Percentiles rank a stretch among this genome's conserved stretches.
phyloP scores from a whole-genome alignment of 2,888 invertebrate genomes.

The Noctua janthe region DNA sequence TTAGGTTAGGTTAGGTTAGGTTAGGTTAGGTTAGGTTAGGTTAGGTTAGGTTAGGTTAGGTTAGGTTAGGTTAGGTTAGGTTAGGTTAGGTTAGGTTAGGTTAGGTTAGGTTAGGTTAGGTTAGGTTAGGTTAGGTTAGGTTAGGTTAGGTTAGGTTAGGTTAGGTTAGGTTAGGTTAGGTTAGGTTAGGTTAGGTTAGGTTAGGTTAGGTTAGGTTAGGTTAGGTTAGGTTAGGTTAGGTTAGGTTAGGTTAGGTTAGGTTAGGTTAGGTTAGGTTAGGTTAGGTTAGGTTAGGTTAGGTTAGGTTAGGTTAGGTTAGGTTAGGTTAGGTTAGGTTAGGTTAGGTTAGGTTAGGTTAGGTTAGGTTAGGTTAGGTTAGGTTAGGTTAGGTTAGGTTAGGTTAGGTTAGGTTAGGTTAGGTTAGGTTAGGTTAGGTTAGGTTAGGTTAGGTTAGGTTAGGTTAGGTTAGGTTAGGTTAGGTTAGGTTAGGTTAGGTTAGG shows the following conservation, averaged over 20 bases:
- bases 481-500: too few relatives aligned
- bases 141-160: slow-evolving; percentile 11
- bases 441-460: too few relatives aligned
- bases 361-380: slow-evolving; percentile 51
- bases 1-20: slow-evolving; percentile 28
- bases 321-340: slow-evolving; percentile 51
- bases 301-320: background rate
- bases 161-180: slow-evolving; percentile 9
- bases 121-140: slow-evolving; percentile 29
- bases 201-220: slow-evolving; percentile 58
- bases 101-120: slow-evolving; percentile 30
- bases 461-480: background rate
- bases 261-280: slow-evolving; percentile 44
- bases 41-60: slow-evolving; percentile 29
- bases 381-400: slow-evolving; percentile 44
- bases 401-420: slow-evolving; percentile 5
- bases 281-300: background rate
- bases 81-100: slow-evolving; percentile 31
- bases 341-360: slow-evolving; percentile 61
- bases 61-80: slow-evolving; percentile 29
- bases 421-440: background rate
- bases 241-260: slow-evolving; percentile 52
- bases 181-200: slow-evolving; percentile 15
- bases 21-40: slow-evolving; percentile 29
- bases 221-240: slow-evolving; percentile 61